Evolutionary conservation across 2,797 vertebrate genomes (phyloP).

Genomic region (Myiotriccus ornatus): DNA sequence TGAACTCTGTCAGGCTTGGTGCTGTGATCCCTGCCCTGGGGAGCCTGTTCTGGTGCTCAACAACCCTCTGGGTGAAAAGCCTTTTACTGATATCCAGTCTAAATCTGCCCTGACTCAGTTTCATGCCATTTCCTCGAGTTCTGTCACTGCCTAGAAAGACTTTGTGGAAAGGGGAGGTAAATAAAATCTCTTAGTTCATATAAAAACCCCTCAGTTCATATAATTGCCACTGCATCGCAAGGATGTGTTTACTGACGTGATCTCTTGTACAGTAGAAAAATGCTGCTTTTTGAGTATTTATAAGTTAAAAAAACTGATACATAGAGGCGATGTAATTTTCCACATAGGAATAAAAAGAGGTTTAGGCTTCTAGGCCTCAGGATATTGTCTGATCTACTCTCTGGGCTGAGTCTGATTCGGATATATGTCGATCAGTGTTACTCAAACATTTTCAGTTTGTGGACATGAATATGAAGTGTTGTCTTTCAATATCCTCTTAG

Average conservation of each 20-base stretch:
- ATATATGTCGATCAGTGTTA: neutral
- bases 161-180: neutral
- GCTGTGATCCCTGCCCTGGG: neutral
- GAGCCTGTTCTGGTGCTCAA: neutral
- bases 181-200: fast-evolving
- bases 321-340: neutral
- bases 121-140: neutral
- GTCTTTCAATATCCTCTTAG: neutral
- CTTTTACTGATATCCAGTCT: neutral
- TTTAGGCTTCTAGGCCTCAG: neutral
- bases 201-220: neutral
- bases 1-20: neutral
- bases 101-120: neutral
- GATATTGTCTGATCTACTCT: neutral
- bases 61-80: neutral
- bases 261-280: neutral
- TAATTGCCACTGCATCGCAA: neutral
- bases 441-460: neutral
- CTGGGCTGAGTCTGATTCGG: neutral
- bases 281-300: neutral
- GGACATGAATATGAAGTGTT: neutral
- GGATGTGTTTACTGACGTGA: fast-evolving
- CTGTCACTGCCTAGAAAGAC: neutral
- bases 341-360: neutral
- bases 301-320: neutral